phyloP scores from a whole-genome alignment of 1,140 invertebrate species.

The Drepana arcuata region DNA sequence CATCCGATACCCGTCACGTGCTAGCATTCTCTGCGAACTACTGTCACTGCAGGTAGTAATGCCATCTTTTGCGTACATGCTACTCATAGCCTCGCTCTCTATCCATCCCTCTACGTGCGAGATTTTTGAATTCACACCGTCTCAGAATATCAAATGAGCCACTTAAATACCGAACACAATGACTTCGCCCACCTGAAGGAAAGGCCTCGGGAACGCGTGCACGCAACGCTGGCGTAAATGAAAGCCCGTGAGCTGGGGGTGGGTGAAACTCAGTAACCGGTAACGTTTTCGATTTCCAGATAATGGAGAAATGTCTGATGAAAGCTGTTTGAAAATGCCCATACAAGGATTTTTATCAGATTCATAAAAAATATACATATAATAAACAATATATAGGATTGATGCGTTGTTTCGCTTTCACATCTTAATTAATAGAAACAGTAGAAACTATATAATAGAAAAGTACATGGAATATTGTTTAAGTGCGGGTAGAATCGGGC shows the following conservation, averaged over 20 bases:
- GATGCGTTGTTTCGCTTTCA: no score
- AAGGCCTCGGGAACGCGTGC: conserved; percentile 57
- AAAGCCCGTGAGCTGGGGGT: conserved; percentile 51
- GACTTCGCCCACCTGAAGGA: conserved; percentile 64
- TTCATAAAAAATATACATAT: no score
- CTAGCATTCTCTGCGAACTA: conserved; percentile 9
- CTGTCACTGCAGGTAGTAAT: conserved; percentile 16
- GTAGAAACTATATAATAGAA: no score
- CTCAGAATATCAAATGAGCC: conserved; percentile 69
- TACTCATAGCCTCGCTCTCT: no score
- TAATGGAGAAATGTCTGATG: conserved; percentile 68
- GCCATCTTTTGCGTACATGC: no score
- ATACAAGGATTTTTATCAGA: conserved; percentile 66
- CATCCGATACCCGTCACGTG: conserved; percentile 18
- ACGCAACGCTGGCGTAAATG: conserved; percentile 63
- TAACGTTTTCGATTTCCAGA: conserved; percentile 68
- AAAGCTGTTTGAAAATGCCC: conserved; percentile 59
- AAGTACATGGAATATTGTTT: no score
- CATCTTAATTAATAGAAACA: no score
- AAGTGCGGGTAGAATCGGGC: no score
- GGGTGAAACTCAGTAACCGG: conserved; percentile 53
- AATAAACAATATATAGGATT: no score
- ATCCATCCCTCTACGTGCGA: conserved; percentile 53
- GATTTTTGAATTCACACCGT: conserved; percentile 64
- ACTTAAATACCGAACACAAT: conserved; percentile 67